Base-by-base conservation (phyloP, 2,888 invertebrate species). In the Crossocerus cetratus region DNA sequence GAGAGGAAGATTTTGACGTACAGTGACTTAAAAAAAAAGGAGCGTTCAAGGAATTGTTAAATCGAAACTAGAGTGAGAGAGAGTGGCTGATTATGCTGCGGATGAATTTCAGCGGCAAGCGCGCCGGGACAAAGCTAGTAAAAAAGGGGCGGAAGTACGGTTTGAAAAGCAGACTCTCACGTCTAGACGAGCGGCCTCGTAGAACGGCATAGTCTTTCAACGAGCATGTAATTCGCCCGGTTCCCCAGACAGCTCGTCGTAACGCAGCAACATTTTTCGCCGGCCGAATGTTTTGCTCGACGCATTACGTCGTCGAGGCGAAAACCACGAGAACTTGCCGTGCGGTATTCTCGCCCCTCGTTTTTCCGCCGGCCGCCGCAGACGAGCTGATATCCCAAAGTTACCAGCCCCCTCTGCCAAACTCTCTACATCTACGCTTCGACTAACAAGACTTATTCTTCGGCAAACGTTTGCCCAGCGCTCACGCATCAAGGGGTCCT, bases 221-320 rank as follows among this genome's bases (percentile, higher is more conserved):
- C 54, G 72, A 74, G 72, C 68, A 32, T 18, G 55, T 60, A 54
- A 64, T 74, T 54, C 57, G 65, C 42, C 49, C 43, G 65, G 44
- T 16, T 49, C 14, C 16, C 16, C 49, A 16, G 49, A 49, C 49
- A 4, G 49, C 23, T 54, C 22, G 20, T 57, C 55, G 72, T 71
- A 72, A 68, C 53, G 14, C 45, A 14, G 21, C 8, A 23, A 14
- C 2, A 21, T 20, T 14, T 54, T 65, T 61, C 18, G 23, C 32
- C 14, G 3, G 13, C 49, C 16, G 16, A 14, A 49, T 49, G 49
- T 49, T 49, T 49, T 49, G n/a, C 3, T 43, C 16, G 49, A n/a
- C 16, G 49, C 11, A 49, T 49, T 49, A 11, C 49, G 49, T 49
- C 49, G 49, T 16, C 49, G 1, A 11, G 16, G 49, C 49, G 49